Evolutionary conservation across 2,888 invertebrate genomes (phyloP), one percentile per base, ranked within the genome.

Genomic region (Hanleya hanleyi): DNA sequence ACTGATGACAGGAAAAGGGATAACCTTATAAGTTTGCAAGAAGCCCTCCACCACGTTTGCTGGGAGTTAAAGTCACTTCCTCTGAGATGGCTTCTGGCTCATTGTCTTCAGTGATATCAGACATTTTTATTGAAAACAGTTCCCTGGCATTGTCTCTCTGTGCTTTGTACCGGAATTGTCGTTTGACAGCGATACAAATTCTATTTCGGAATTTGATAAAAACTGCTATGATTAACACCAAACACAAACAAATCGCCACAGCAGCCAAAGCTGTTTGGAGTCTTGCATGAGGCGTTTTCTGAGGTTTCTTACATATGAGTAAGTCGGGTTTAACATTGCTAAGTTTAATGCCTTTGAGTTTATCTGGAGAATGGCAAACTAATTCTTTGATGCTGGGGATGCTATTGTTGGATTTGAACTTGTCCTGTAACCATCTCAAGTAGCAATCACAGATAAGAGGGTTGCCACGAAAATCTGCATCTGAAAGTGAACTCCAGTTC

Each of bases 131-230:
- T 15, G 57, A 57, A 57, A 57, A 57, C 32, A 57, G 32, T 32
- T 57, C 57, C 2, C 57, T 22, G n/a, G n/a, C n/a, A 9, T 57
- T 57, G 57, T 57, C 57, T 29, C 57, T 4, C 26, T 57, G 57
- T 4, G 57, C 57, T 57, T 57, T 57, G 29, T 57, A 57, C 32
- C 57, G 57, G 57, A 57, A 57, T 26, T 57, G 57, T 4, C 57
- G 57, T 29, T 57, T 57, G 4, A 57, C 57, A 26, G 29, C 18
- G 57, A 57, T 57, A 9, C 57, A 57, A 4, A 57, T 57, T 57
- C 57, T 22, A 26, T 57, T 57, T 1, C 57, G 57, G 57, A 57
- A 57, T 57, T 57, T 57, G 22, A 57, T 32, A 32, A 57, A 57
- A 15, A 57, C 22, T 22, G 29, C 15, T 15, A 57, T 22, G 3